Base-by-base conservation (phyloP, 2,113 vertebrate species). In the Myiozetetes cayanensis region DNA sequence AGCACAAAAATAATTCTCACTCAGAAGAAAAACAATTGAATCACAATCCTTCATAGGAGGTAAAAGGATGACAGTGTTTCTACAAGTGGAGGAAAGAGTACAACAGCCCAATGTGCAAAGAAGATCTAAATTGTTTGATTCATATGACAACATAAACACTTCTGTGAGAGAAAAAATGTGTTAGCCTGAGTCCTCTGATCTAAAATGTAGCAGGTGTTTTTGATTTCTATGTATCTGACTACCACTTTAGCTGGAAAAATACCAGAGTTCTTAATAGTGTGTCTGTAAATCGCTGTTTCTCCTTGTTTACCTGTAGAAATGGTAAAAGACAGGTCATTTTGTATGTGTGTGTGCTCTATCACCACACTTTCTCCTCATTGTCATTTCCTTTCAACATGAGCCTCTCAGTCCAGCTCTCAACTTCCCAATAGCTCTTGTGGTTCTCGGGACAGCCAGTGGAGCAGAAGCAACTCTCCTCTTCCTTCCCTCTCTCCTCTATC, bases 381-480 rank as follows among this genome's bases (percentile, higher is more conserved):
- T 6, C 21, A 20, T 41, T 85, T 59, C 13, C 14, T 39, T 65
- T 46, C 16, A 47, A 33, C 2, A 1, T 2, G 39, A 73, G 9
- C 23, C 12, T 59, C 44, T 73, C 49, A 70, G 19, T 23, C 18
- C 3, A 17, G 4, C 16, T 74, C 41, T 37, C 3, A 1, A 3
- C 10, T 76, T 67, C n/a, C 21, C 3, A 2, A 22, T 19, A 66
- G 9, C 23, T 17, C 11, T 61, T 13, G 28, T 3, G 0, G 18
- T 23, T 87, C 30, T 74, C 55, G 1, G 0, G 3, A 8, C 4
- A 67, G 23, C 6, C 1, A 1, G 8, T 7, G n/a, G 22, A 66
- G 12, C 47, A 37, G 20, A n/a, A 78, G 30, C 25, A 89, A 9
- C 30, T 56, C 20, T 49, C 5, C 27, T 49, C 24, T 49, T 77